phyloP scores from a whole-genome alignment of 2,113 vertebrate genomes.

The Prunella fulvescens region DNA sequence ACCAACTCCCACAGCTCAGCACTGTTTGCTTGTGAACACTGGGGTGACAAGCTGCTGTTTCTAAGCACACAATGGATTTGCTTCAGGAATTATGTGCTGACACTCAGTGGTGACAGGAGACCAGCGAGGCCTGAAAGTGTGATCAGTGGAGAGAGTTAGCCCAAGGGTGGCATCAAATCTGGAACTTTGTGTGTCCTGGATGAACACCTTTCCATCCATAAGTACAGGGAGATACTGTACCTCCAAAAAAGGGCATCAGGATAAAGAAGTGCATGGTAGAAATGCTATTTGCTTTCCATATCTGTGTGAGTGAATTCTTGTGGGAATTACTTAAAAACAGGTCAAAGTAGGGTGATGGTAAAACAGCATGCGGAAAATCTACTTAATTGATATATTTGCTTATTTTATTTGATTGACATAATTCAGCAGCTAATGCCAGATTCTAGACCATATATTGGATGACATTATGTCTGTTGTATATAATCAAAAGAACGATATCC shows the following conservation, averaged over 20 bases:
- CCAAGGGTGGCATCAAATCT: not conserved
- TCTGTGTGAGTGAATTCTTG: not conserved
- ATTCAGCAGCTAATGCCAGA: not conserved
- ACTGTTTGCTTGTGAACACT: not conserved
- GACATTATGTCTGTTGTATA: not conserved
- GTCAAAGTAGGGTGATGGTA: not conserved
- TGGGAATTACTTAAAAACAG: not conserved
- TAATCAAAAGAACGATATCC: not conserved
- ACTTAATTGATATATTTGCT: not conserved
- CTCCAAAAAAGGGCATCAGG: not conserved
- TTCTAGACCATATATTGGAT: not conserved
- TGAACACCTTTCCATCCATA: not conserved
- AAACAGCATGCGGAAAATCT: not conserved
- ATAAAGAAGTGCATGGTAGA: not conserved
- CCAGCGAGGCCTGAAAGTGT: not conserved
- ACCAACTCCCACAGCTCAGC: not conserved
- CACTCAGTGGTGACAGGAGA: not conserved
- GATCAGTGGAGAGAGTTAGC: not conserved
- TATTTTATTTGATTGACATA: not conserved
- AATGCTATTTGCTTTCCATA: not conserved
- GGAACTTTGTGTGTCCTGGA: not conserved
- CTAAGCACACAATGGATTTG: not conserved
- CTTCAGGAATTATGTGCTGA: accelerated
- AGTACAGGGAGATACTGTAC: not conserved
- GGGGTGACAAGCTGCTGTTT: not conserved